A percentile compares a stretch with the other conserved stretches of the same genome.
Evolutionary conservation across 2,113 vertebrate genomes (phyloP).

Genomic region (Burhinus oedicnemus): DNA sequence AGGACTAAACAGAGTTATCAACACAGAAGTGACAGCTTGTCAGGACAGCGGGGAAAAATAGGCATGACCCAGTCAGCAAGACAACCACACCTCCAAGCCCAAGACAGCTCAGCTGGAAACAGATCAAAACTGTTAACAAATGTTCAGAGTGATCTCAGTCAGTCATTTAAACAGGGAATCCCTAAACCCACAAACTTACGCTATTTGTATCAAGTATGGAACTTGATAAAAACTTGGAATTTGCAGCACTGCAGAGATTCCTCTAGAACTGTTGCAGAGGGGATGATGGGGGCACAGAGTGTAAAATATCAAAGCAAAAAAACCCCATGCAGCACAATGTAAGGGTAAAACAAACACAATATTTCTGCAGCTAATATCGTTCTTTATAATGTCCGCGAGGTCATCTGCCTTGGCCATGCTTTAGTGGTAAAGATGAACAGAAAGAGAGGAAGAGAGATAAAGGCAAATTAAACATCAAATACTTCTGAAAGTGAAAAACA

Average conservation of each 20-base stretch:
- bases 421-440: not conserved
- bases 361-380: not conserved
- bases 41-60: not conserved
- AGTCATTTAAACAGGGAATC: not conserved
- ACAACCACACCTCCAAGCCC: not conserved
- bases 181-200: not conserved
- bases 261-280: not conserved
- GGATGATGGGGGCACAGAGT: not conserved
- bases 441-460: not conserved
- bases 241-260: not conserved
- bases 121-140: slow-evolving; percentile 6
- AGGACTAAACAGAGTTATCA: not conserved
- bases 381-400: not conserved
- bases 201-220: not conserved
- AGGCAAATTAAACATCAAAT: not conserved
- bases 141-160: not conserved
- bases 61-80: not conserved
- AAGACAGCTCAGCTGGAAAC: not conserved
- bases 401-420: not conserved
- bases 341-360: not conserved
- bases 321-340: not conserved
- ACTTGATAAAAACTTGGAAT: not conserved
- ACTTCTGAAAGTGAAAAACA: not conserved
- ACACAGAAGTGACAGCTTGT: slow-evolving; percentile 4
- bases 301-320: not conserved